Evolutionary conservation across 1,140 invertebrate genomes (phyloP).

Genomic region (Grapholita molesta): DNA sequence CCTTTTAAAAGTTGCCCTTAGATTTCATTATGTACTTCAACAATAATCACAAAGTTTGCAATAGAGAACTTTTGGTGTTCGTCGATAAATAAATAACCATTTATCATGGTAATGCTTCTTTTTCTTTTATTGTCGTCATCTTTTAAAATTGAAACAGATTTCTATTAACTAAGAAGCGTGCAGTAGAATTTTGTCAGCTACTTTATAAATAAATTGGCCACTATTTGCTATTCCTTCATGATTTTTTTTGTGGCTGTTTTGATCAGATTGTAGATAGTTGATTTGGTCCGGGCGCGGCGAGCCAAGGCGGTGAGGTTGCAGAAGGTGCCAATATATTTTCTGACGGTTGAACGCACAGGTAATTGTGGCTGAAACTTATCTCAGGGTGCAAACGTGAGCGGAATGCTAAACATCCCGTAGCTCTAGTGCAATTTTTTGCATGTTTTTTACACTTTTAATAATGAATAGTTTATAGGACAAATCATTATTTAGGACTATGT

Average conservation of each 20-base stretch:
- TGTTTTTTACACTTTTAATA: conserved; percentile 27
- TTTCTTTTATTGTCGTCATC: conserved; percentile 38
- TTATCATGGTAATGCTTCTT: conserved; percentile 51
- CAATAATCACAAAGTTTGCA: conserved; percentile 62
- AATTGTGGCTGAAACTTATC: conserved; percentile 77
- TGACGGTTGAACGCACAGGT: conserved; percentile 74
- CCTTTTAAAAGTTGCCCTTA: conserved; percentile 74
- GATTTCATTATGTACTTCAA: conserved; percentile 68
- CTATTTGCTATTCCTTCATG: conserved; percentile 4
- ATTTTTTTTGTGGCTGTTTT: conserved; percentile 10
- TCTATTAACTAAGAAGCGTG: not conserved
- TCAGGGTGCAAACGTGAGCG: conserved; percentile 64
- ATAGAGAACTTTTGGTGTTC: conserved; percentile 48
- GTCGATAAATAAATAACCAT: conserved; percentile 59
- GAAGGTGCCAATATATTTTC: conserved; percentile 75
- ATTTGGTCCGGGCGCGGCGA: conserved; percentile 31
- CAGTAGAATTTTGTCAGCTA: not conserved
- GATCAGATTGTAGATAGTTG: conserved; percentile 57
- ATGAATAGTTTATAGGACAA: not conserved
- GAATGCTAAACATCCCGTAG: conserved; percentile 58
- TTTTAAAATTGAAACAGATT: conserved; percentile 20
- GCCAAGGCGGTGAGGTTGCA: conserved; percentile 39
- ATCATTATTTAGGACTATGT: not conserved
- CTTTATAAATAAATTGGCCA: conserved; percentile 26
- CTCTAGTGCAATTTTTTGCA: conserved; percentile 66